phyloP scores from a whole-genome alignment of 1,140 invertebrate species.

The Adoxophyes honmai region DNA sequence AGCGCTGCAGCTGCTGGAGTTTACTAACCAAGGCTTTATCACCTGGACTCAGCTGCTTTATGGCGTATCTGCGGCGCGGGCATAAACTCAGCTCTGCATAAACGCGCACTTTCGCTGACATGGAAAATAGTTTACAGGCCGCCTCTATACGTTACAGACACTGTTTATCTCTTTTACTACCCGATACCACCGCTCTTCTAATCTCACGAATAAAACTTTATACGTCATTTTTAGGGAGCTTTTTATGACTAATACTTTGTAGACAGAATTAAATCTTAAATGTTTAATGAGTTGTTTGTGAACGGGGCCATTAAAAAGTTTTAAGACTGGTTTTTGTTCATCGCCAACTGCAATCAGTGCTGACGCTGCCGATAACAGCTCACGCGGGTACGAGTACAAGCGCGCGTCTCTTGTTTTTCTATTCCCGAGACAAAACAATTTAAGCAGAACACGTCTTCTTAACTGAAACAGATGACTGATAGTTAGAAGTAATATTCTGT shows the following conservation, averaged over 20 bases:
- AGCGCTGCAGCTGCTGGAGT: conserved; percentile 29
- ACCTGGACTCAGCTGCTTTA: conserved; percentile 40
- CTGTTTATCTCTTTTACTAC: conserved; percentile 67
- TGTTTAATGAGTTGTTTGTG: conserved; percentile 71
- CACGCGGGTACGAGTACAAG: background rate
- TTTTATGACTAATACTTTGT: conserved; percentile 62
- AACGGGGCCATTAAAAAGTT: conserved; percentile 46
- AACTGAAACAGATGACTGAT: conserved; percentile 16
- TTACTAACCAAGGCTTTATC: conserved; percentile 40
- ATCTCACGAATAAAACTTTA: conserved; percentile 70
- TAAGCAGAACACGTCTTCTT: conserved; percentile 11
- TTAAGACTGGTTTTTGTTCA: conserved; percentile 49
- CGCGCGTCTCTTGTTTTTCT: background rate
- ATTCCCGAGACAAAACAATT: background rate
- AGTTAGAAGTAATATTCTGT: conserved; percentile 14
- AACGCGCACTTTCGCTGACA: conserved; percentile 64
- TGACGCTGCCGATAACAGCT: background rate
- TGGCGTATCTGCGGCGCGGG: conserved; percentile 28
- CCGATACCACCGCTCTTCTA: conserved; percentile 55
- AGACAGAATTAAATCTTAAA: conserved; percentile 67
- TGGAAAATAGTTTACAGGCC: conserved; percentile 67
- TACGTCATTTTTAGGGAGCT: conserved; percentile 59
- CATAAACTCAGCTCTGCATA: conserved; percentile 29
- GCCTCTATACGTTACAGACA: conserved; percentile 42
- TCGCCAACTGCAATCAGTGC: background rate